Evolutionary conservation across 2,113 vertebrate species (phyloP).

Genomic region (Notothenia coriiceps): DNA sequence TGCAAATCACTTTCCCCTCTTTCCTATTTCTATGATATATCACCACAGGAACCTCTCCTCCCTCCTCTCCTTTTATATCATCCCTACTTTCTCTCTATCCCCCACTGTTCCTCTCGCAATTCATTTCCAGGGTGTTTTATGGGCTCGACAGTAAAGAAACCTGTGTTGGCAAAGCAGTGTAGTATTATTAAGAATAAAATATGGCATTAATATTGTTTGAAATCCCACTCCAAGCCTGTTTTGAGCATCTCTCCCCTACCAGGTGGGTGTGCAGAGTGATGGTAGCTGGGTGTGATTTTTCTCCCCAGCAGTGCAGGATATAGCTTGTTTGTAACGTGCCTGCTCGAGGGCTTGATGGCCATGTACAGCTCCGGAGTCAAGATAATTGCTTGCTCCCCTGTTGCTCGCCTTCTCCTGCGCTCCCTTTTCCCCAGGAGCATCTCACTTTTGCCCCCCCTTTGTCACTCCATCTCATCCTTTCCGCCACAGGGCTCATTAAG

Average conservation of each 20-base stretch:
- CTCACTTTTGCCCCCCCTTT: slow-evolving; percentile 21
- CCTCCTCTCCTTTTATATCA: not conserved
- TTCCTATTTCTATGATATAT: not conserved
- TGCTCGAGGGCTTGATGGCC: slow-evolving; percentile 21
- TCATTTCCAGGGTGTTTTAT: slow-evolving; percentile 39
- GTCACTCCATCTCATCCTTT: slow-evolving; percentile 12
- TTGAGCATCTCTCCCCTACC: slow-evolving; percentile 21
- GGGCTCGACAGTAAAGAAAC: slow-evolving; percentile 12
- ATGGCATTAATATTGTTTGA: slow-evolving; percentile 29
- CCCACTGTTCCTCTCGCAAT: slow-evolving; percentile 8
- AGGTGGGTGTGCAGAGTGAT: slow-evolving; percentile 26
- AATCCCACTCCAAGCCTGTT: slow-evolving; percentile 16
- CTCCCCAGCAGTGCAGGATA: slow-evolving; percentile 35
- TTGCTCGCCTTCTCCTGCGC: slow-evolving; percentile 19
- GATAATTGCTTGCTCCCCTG: slow-evolving; percentile 54
- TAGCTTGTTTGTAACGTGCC: slow-evolving; percentile 44
- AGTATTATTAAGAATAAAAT: slow-evolving; percentile 26
- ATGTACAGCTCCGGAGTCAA: slow-evolving; percentile 8
- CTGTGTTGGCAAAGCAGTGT: slow-evolving; percentile 23
- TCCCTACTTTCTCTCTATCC: not conserved
- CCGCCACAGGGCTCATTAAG: slow-evolving; percentile 62
- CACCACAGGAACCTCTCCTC: not conserved
- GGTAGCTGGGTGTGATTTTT: slow-evolving; percentile 39
- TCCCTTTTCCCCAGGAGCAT: slow-evolving; percentile 22
- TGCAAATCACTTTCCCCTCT: not conserved